Evolutionary conservation across 2,113 vertebrate species (phyloP), one percentile per base, ranked within the genome.

Genomic region (Salvator merianae): DNA sequence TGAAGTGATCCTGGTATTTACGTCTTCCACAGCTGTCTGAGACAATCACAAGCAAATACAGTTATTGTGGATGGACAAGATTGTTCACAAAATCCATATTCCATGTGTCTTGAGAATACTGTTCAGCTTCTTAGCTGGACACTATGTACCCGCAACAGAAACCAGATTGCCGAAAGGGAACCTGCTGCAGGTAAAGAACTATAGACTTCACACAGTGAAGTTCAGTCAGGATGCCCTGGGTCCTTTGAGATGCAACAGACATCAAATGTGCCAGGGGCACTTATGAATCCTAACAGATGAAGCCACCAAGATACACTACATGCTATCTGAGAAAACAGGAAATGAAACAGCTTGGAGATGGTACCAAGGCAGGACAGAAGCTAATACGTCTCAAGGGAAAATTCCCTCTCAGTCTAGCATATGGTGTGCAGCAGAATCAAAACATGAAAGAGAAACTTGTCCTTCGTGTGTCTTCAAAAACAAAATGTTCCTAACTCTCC

Each of bases 401-500:
- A 63, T 74, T 9, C 43, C 38, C 63, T 82, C 28, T 22, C 70
- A 40, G 18, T 62, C 38, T 38, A 72, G 1, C 50, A 79, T 53
- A 65, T 30, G 59, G 53, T 22, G 38, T 36, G 24, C 55, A 73
- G 8, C 13, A 73, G 69, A 65, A 73, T 65, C 83, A 73, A 73
- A 73, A n/a, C 69, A 72, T 62, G 65, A 70, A 84, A 77, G 34
- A 71, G 30, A 71, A 71, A 20, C 30, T n/a, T 85, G 69, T 73
- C 76, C 26, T 18, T 47, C 12, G 6, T 28, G 43, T 9, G 16
- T 9, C 38, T 73, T 63, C 69, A 65, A 73, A 79, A 26, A 34
- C 16, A 36, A 73, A 79, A 47, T 20, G 14, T 72, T 63, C 55
- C 47, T 72, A 72, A 68, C 24, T 34, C 69, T 79, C 38, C 24